These are phyloP conservation scores for Ailurus styani DNA, from an alignment of 2,113 vertebrate species.

Conservation along the genomic window DNA sequence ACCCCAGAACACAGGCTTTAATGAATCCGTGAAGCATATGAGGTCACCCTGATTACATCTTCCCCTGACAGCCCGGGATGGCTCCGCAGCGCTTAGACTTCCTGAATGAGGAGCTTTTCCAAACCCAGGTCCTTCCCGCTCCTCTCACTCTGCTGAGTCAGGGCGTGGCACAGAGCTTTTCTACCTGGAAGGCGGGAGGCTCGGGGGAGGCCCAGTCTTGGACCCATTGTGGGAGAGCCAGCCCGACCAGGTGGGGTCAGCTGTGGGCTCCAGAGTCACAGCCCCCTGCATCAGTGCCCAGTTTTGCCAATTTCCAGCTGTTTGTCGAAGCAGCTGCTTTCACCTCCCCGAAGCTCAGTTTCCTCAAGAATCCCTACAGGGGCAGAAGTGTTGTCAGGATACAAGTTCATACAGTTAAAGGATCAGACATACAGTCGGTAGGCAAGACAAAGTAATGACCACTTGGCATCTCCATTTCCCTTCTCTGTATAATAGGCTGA, in stretches of 20 bases:
- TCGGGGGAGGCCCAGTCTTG: neutral
- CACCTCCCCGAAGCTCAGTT: neutral
- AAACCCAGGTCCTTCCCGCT: neutral
- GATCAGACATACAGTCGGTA: neutral
- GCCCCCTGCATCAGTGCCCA: rapidly evolving
- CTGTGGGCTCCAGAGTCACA: rapidly evolving
- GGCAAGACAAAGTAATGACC: neutral
- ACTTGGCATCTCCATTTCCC: neutral
- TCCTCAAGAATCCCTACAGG: neutral
- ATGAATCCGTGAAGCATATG: constrained; percentile 61
- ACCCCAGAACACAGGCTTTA: constrained; percentile 60
- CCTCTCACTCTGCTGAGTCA: constrained; percentile 3
- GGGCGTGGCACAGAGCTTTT: neutral
- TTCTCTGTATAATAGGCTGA: neutral
- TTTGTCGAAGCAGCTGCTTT: neutral
- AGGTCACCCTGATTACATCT: constrained; percentile 65
- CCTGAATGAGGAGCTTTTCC: neutral
- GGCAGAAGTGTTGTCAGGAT: neutral
- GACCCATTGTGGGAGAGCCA: neutral
- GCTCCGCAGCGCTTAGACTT: neutral
- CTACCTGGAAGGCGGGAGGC: neutral
- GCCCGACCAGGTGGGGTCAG: neutral
- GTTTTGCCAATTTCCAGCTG: neutral
- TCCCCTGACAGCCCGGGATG: neutral
- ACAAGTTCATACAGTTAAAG: neutral